Conservation (phyloP, 30 jellyfish, hydroid and myxozoan genomes). For the Cassiopea xamachana region DNA sequence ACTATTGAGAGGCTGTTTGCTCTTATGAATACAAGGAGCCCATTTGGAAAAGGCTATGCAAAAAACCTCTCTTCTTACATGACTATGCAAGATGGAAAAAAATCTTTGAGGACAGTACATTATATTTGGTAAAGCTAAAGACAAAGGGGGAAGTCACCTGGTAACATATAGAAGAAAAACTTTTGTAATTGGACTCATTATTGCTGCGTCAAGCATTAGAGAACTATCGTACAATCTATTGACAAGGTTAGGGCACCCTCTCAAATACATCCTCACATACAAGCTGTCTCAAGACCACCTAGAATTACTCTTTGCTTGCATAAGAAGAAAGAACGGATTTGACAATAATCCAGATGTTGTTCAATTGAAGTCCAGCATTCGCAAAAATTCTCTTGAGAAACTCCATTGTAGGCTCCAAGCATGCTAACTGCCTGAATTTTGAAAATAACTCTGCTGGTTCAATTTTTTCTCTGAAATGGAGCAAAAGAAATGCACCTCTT, state of each 20-base stretch:
- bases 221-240: not conserved
- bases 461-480: conserved; percentile 46
- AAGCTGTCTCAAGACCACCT: conserved; percentile 38
- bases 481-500: conserved; percentile 11
- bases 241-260: not conserved
- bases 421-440: conserved; percentile 3
- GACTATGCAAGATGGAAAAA: not conserved
- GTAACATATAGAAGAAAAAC: conserved; percentile 12
- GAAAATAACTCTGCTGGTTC: conserved; percentile 22
- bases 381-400: conserved; percentile 29
- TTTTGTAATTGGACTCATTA: not conserved
- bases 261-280: conserved; percentile 19
- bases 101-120: not conserved
- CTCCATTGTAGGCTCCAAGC: conserved; percentile 25
- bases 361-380: conserved; percentile 2
- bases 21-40: not conserved
- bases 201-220: not conserved
- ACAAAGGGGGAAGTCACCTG: conserved; percentile 7
- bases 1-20: conserved; percentile 2
- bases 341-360: conserved; percentile 37
- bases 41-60: conserved; percentile 1
- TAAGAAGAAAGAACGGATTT: conserved; percentile 28
- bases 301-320: conserved; percentile 38
- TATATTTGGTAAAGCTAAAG: not conserved
- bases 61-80: not conserved